Evolutionary conservation across 2,888 invertebrate species (phyloP).

Genomic region (Drosophila phalerata): DNA sequence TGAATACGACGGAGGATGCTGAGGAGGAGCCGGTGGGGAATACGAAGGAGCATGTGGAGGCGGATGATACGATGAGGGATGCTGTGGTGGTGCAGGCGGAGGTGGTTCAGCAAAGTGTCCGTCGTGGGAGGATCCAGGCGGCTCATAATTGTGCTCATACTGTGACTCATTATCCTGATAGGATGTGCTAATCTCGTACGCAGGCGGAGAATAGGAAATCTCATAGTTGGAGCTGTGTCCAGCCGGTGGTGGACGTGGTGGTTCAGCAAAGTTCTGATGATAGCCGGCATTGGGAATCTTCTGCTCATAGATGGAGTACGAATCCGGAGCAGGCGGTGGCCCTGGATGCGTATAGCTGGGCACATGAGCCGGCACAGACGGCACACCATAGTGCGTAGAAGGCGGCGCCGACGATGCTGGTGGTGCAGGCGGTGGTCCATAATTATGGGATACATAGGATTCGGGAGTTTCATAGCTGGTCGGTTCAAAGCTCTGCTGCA

Average conservation of each 20-base stretch:
- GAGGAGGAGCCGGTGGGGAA: constrained; percentile 14
- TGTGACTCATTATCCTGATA: constrained; percentile 53
- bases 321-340: constrained; percentile 49
- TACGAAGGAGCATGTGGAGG: constrained; percentile 1
- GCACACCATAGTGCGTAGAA: constrained; percentile 64
- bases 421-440: constrained; percentile 31
- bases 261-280: constrained; percentile 80
- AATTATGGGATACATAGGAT: constrained; percentile 46
- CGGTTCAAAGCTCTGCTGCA: constrained; percentile 28
- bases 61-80: constrained; percentile 22
- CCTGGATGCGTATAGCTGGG: constrained; percentile 40
- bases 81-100: constrained; percentile 22
- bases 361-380: constrained; percentile 35
- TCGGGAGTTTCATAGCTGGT: constrained; percentile 48
- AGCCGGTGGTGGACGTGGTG: constrained; percentile 53
- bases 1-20: constrained; percentile 3
- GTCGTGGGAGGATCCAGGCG: constrained; percentile 50
- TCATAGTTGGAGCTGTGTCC: constrained; percentile 64
- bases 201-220: constrained; percentile 79
- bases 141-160: constrained; percentile 44
- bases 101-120: constrained; percentile 30
- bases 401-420: constrained; percentile 38
- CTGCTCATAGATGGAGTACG: constrained; percentile 73
- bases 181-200: constrained; percentile 78
- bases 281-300: constrained; percentile 75